These are phyloP conservation scores for Pentalonia nigronervosa DNA, from an alignment of 1,140 invertebrate genomes.

Conservation along the genomic window DNA sequence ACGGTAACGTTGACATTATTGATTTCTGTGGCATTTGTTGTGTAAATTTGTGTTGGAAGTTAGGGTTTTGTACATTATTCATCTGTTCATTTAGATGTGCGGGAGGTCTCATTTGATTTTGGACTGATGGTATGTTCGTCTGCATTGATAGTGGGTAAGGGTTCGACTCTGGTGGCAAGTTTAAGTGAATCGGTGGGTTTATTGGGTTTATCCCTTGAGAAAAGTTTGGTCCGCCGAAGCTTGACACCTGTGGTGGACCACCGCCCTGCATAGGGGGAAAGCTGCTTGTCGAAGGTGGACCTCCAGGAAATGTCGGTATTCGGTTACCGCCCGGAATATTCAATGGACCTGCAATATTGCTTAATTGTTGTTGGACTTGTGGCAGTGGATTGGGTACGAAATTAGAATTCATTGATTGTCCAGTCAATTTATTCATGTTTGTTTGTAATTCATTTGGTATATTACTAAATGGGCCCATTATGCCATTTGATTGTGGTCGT, in stretches of 20 bases:
- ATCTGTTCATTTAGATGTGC: too few species aligned
- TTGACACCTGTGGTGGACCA: neutral
- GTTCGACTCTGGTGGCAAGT: too few species aligned
- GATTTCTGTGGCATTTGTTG: neutral
- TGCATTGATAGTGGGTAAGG: neutral
- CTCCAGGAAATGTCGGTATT: neutral
- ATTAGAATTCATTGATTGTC: neutral
- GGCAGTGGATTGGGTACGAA: neutral
- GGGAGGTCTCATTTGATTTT: too few species aligned
- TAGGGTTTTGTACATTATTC: neutral
- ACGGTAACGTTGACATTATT: neutral
- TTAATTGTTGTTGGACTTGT: neutral
- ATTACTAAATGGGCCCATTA: neutral
- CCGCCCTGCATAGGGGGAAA: neutral
- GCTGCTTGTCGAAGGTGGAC: neutral
- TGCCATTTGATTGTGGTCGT: neutral
- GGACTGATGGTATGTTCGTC: neutral
- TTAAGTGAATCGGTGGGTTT: neutral
- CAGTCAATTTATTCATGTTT: neutral
- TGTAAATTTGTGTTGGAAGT: neutral
- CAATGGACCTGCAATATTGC: neutral
- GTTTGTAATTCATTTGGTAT: neutral
- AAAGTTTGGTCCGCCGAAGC: too few species aligned
- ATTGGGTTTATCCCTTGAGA: neutral
- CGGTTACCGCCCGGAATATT: neutral